Percentiles rank a stretch among this genome's conserved stretches.
phyloP scores from a whole-genome alignment of 2,113 vertebrate species.

The Scomber japonicus region DNA sequence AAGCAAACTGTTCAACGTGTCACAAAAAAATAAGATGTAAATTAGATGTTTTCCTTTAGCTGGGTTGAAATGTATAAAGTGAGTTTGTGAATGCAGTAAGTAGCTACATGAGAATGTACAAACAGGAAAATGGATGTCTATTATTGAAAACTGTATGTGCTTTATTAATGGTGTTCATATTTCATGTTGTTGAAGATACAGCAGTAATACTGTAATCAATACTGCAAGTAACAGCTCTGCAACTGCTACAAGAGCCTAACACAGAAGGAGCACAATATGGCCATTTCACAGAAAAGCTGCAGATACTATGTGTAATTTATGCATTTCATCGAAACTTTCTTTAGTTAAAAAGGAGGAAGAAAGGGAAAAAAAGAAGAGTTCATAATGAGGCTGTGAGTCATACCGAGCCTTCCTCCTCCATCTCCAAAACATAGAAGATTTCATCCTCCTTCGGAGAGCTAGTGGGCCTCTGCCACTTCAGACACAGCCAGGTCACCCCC shows the following conservation, averaged over 20 bases:
- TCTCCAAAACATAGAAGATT: conserved; percentile 95
- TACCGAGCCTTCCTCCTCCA: conserved; percentile 97
- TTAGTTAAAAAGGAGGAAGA: neutral
- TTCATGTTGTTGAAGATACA: conserved; percentile 8
- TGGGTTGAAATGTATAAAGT: neutral
- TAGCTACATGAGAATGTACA: neutral
- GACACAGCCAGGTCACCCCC: conserved; percentile 93
- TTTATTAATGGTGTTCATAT: conserved; percentile 3
- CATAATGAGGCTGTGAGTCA: conserved; percentile 61
- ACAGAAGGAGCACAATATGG: neutral
- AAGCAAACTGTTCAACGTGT: conserved; percentile 5
- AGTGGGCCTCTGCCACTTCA: conserved; percentile 94
- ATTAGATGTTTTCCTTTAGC: neutral
- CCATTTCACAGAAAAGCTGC: neutral
- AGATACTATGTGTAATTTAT: neutral
- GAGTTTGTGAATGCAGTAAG: neutral
- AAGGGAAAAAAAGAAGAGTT: neutral
- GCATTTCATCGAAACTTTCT: neutral
- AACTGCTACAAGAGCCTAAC: neutral
- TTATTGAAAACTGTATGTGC: neutral
- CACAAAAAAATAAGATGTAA: neutral
- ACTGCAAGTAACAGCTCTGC: neutral
- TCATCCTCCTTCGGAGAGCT: conserved; percentile 96
- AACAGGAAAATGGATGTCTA: neutral
- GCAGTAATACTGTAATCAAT: too few species aligned